These are phyloP conservation scores for Rynchops niger DNA, from an alignment of 2,113 vertebrate species.

Conservation along the genomic window DNA sequence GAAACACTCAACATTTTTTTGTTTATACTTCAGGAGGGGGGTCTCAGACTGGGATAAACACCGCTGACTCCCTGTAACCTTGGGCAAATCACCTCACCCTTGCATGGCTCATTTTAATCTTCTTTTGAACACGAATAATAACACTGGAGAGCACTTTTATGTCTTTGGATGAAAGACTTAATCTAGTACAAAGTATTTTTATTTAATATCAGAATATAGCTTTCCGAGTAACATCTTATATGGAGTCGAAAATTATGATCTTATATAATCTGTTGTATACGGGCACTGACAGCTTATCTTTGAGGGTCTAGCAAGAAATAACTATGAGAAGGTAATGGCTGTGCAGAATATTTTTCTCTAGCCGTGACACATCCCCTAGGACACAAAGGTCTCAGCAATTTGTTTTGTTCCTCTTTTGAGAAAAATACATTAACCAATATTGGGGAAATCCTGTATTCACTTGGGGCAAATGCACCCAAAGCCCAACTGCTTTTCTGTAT, in stretches of 20 bases:
- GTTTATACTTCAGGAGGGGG: neutral
- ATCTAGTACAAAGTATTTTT: slow-evolving; percentile 41
- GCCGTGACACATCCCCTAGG: slow-evolving; percentile 18
- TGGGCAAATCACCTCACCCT: neutral
- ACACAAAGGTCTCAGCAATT: slow-evolving; percentile 52
- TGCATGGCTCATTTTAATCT: slow-evolving; percentile 7
- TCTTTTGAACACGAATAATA: slow-evolving; percentile 21
- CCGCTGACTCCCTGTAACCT: slow-evolving; percentile 8
- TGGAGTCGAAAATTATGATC: slow-evolving; percentile 61
- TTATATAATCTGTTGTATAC: slow-evolving; percentile 59
- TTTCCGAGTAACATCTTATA: slow-evolving; percentile 48
- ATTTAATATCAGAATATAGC: slow-evolving; percentile 38
- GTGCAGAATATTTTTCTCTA: slow-evolving; percentile 36
- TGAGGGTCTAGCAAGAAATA: slow-evolving; percentile 57
- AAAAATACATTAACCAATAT: neutral
- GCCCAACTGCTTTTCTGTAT: neutral
- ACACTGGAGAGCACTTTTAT: neutral
- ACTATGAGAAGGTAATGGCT: slow-evolving; percentile 54
- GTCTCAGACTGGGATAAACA: neutral
- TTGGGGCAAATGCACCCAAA: neutral
- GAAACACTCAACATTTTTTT: neutral
- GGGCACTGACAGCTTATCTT: slow-evolving; percentile 50
- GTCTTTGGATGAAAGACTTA: slow-evolving; percentile 40
- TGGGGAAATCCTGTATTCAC: neutral
- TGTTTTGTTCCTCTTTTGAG: slow-evolving; percentile 17